Conservation (phyloP, 2,113 vertebrate species). For the Bubo scandiacus region DNA sequence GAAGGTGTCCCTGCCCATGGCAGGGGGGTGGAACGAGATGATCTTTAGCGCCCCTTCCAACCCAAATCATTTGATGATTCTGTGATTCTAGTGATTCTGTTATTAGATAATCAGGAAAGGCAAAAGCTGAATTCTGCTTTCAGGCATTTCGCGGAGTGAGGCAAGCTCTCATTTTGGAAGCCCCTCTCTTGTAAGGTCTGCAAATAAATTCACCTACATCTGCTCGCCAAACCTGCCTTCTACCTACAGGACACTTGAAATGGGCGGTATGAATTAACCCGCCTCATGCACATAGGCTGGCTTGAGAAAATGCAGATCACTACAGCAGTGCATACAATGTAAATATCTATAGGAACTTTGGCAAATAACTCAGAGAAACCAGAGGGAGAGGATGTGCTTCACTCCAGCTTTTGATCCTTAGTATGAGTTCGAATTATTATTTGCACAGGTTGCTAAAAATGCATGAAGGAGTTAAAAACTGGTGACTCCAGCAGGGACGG, state of each 20-base stretch:
- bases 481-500: not conserved
- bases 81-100: not conserved
- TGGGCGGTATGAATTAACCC: not conserved
- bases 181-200: not conserved
- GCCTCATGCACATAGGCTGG: not conserved
- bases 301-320: not conserved
- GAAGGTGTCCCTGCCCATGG: no score
- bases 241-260: not conserved
- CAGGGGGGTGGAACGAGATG: no score
- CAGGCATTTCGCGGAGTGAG: not conserved
- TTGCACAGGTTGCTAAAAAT: not conserved
- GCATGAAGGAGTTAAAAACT: not conserved
- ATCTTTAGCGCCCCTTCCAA: no score
- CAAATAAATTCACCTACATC: not conserved
- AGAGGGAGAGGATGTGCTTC: not conserved
- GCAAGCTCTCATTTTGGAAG: not conserved
- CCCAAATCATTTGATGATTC: no score
- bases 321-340: not conserved
- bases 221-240: not conserved
- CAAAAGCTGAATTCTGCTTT: not conserved
- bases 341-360: not conserved
- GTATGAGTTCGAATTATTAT: accelerated
- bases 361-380: not conserved
- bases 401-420: not conserved
- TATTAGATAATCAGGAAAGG: not conserved